A percentile compares a stretch with the other conserved stretches of the same genome.
Evolutionary conservation across 2,888 invertebrate species (phyloP).

Genomic region (Ectobius pallidus): DNA sequence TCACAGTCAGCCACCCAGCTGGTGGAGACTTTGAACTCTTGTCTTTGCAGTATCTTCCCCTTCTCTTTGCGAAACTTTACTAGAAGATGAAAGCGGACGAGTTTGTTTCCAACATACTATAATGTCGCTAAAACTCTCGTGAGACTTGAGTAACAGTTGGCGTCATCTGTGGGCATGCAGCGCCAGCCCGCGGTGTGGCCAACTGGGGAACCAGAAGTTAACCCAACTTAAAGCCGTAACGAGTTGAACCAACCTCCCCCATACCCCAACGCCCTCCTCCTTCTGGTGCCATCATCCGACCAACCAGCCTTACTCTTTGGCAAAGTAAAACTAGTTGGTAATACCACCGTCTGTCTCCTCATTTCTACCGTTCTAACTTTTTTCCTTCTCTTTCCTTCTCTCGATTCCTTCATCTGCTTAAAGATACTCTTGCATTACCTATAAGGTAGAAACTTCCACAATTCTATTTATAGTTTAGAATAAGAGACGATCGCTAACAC

Average conservation of each 20-base stretch:
- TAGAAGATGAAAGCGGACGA: constrained; percentile 14
- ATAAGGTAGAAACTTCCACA: too few species aligned
- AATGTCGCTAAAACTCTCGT: constrained; percentile 7
- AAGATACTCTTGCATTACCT: not conserved
- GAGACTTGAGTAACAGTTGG: constrained; percentile 26
- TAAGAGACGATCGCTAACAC: too few species aligned
- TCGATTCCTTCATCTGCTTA: not conserved
- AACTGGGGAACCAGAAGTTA: constrained; percentile 41
- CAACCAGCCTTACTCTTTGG: constrained; percentile 20
- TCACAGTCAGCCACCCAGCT: too few species aligned
- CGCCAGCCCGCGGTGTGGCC: constrained; percentile 39
- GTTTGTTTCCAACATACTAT: not conserved
- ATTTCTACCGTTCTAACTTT: not conserved
- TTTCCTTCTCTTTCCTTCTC: constrained; percentile 9
- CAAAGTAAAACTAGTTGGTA: constrained; percentile 22
- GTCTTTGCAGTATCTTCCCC: constrained; percentile 2
- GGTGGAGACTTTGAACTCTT: not conserved
- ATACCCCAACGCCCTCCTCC: not conserved
- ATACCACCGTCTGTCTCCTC: constrained; percentile 10
- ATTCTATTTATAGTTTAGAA: too few species aligned
- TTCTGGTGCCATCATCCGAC: constrained; percentile 25
- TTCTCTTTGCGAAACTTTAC: not conserved
- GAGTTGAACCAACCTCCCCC: not conserved
- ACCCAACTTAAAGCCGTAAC: constrained; percentile 33
- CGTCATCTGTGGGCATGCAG: constrained; percentile 38